Conservation (phyloP, 2,797 vertebrate species). For the Hypotaenidia okinawae region DNA sequence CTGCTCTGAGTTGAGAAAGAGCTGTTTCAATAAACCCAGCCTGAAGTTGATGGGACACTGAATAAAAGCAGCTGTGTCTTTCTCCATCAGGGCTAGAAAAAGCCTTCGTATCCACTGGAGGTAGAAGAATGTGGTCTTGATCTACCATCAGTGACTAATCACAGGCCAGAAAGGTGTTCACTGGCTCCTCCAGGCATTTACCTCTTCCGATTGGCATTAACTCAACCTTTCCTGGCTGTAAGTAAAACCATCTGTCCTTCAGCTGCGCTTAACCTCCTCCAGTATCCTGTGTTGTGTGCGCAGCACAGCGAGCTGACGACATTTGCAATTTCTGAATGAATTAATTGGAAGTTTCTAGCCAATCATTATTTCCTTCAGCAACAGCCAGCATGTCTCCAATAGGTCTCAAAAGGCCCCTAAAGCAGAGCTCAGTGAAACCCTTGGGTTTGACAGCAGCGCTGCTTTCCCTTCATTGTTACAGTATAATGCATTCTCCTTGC, state of each 20-base stretch:
- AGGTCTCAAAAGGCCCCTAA: not conserved
- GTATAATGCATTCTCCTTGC: slow-evolving; percentile 15
- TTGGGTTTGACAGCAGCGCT: not conserved
- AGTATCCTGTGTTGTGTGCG: not conserved
- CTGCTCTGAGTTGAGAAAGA: not conserved
- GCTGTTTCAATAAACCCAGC: not conserved
- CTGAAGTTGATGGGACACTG: not conserved
- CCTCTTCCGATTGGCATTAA: not conserved
- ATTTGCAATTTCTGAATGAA: not conserved
- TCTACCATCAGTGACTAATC: not conserved
- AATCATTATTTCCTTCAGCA: not conserved
- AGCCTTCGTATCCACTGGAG: not conserved
- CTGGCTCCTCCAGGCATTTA: not conserved
- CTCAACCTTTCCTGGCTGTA: not conserved
- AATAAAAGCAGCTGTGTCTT: not conserved
- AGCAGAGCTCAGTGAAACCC: not conserved
- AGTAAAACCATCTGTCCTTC: slow-evolving; percentile 30
- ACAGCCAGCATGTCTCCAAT: not conserved
- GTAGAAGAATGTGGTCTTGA: not conserved
- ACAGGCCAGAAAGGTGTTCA: slow-evolving; percentile 1
- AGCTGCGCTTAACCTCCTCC: not conserved
- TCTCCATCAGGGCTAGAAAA: not conserved
- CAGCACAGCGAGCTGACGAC: not conserved
- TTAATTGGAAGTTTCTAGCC: not conserved
- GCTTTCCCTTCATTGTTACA: not conserved